A percentile compares a stretch with the other conserved stretches of the same genome.
Conservation (phyloP, 2,888 invertebrate genomes). For the Meliscaeva auricollis region DNA sequence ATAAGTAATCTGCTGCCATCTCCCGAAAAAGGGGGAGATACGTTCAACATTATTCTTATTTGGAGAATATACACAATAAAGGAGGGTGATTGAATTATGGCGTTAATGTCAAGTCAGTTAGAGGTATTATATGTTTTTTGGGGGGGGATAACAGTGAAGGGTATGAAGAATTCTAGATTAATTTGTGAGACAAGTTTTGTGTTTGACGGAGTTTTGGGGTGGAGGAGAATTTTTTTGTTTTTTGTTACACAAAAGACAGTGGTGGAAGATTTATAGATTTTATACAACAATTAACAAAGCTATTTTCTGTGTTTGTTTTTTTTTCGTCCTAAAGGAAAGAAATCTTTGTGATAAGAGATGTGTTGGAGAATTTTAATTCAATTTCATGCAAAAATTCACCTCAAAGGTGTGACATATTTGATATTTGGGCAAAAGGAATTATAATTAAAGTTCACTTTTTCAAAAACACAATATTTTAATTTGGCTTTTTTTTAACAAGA, state of each 20-base stretch:
- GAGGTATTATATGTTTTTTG: conserved; percentile 38
- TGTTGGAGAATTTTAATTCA: conserved; percentile 2
- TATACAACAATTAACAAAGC: conserved; percentile 64
- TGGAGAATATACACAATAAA: conserved; percentile 38
- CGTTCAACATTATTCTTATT: conserved; percentile 33
- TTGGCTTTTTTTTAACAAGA: too few species aligned
- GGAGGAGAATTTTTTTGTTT: background rate
- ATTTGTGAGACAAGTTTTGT: conserved; percentile 58
- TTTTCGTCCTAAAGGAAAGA: background rate
- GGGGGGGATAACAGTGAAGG: background rate
- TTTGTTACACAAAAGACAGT: conserved; percentile 20
- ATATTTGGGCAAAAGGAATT: conserved; percentile 11
- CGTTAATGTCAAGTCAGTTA: conserved; percentile 67
- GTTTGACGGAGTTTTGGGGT: conserved; percentile 17
- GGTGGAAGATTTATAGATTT: conserved; percentile 69
- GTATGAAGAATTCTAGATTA: conserved; percentile 25
- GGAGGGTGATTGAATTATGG: conserved; percentile 74
- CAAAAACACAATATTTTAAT: background rate
- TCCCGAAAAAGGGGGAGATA: background rate
- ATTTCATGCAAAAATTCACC: conserved; percentile 9
- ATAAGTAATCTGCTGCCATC: conserved; percentile 68
- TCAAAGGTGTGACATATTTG: conserved; percentile 26
- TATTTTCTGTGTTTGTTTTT: conserved; percentile 18
- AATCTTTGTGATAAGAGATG: background rate
- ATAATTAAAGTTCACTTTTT: conserved; percentile 7